Evolutionary conservation across 2,113 vertebrate genomes (phyloP).

Genomic region (Oxyura jamaicensis): DNA sequence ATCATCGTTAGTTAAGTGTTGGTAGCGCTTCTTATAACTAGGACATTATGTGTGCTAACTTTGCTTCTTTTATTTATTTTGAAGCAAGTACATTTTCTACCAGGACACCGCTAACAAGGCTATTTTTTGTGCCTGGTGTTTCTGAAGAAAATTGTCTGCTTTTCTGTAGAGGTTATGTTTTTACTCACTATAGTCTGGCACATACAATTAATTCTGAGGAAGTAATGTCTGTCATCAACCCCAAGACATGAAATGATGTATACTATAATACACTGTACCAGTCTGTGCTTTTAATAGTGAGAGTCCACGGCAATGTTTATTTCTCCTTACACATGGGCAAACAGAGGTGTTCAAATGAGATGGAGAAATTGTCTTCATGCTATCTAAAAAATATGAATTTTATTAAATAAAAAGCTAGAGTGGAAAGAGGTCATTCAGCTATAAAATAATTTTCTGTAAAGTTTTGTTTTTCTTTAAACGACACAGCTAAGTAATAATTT

Average conservation of each 20-base stretch:
- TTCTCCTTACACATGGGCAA: not conserved
- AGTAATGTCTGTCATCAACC: not conserved
- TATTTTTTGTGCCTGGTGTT: not conserved
- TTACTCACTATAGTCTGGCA: not conserved
- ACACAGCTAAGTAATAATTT: not conserved
- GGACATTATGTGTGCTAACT: not conserved
- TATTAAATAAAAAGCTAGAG: not conserved
- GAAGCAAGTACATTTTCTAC: not conserved
- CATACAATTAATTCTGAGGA: not conserved
- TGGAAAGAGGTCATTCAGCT: not conserved
- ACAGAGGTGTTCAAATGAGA: not conserved
- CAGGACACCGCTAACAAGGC: not conserved
- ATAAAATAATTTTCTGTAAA: not conserved
- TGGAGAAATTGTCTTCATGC: not conserved
- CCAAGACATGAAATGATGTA: not conserved
- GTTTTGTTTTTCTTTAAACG: not conserved
- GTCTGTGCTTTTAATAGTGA: not conserved
- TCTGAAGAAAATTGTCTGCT: not conserved
- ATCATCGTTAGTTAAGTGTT: not conserved
- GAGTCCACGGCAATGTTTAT: not conserved
- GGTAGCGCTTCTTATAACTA: not conserved
- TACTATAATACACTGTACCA: not conserved
- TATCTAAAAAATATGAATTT: not conserved
- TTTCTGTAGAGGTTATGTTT: not conserved
- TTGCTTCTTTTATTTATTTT: not conserved